Conservation (phyloP, 2,888 invertebrate genomes). For the Endotricha flammealis region DNA sequence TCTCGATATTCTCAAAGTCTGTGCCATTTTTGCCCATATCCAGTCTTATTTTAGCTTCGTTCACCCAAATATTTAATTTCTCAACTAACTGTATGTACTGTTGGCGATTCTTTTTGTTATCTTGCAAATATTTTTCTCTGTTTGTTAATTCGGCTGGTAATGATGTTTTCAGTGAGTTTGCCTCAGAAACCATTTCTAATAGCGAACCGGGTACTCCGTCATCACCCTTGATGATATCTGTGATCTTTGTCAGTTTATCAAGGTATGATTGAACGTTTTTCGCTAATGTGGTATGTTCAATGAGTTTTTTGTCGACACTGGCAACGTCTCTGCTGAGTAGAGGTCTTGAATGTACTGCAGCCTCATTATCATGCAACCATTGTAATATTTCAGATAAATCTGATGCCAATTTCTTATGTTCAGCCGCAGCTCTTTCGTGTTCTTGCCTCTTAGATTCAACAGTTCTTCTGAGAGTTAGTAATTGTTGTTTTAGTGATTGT, state of each 20-base stretch:
- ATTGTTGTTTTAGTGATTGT: constrained; percentile 90
- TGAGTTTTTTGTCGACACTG: constrained; percentile 89
- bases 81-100: constrained; percentile 87
- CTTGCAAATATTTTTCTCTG: constrained; percentile 86
- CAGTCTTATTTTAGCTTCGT: constrained; percentile 87
- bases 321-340: constrained; percentile 86
- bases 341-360: constrained; percentile 88
- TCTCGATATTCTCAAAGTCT: constrained; percentile 90
- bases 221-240: constrained; percentile 84
- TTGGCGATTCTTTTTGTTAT: constrained; percentile 85
- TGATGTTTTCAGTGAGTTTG: constrained; percentile 85
- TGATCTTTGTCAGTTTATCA: constrained; percentile 83
- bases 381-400: constrained; percentile 91
- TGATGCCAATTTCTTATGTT: constrained; percentile 89
- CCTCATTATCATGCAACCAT: constrained; percentile 90
- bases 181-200: constrained; percentile 91
- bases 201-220: constrained; percentile 88
- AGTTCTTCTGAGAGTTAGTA: constrained; percentile 86
- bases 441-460: constrained; percentile 93
- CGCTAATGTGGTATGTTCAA: constrained; percentile 84
- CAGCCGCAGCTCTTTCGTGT: constrained; percentile 91
- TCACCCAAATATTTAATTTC: constrained; percentile 89
- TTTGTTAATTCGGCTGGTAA: constrained; percentile 89
- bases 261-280: constrained; percentile 84
- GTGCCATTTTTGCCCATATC: constrained; percentile 90